These are phyloP conservation scores for Pelobates cultripes DNA, from an alignment of 2,797 vertebrate genomes.

Conservation along the genomic window DNA sequence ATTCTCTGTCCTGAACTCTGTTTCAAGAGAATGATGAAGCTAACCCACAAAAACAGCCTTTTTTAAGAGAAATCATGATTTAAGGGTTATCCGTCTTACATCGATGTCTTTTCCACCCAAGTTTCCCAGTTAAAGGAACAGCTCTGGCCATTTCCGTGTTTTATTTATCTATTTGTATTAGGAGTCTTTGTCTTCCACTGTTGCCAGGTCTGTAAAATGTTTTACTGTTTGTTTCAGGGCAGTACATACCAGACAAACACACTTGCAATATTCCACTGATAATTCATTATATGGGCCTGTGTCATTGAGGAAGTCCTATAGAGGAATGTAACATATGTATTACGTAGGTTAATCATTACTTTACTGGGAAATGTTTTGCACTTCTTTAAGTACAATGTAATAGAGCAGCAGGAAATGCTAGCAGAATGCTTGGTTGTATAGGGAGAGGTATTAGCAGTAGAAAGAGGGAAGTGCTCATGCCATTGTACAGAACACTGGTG, in stretches of 20 bases:
- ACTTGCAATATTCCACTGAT: neutral
- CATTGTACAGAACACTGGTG: too few species aligned
- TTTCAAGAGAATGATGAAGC: neutral
- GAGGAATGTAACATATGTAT: neutral
- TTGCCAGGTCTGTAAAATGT: neutral
- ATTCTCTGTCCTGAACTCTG: neutral
- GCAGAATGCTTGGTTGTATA: too few species aligned
- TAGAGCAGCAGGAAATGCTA: too few species aligned
- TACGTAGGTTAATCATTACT: slow-evolving; percentile 8
- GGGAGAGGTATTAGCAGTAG: too few species aligned
- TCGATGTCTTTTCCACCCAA: neutral
- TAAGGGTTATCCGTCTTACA: neutral
- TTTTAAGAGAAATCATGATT: neutral
- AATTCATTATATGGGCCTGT: neutral
- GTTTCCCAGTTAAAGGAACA: neutral
- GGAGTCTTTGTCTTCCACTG: too few species aligned
- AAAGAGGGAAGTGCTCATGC: too few species aligned
- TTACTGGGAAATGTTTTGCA: too few species aligned
- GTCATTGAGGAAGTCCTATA: neutral
- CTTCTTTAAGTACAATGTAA: too few species aligned
- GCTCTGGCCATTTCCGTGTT: neutral
- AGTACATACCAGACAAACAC: neutral
- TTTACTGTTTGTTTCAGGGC: neutral
- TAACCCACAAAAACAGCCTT: neutral
- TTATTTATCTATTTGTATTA: too few species aligned